Evolutionary conservation across 2,888 invertebrate genomes (phyloP).

Genomic region (Ariolimax columbianus): DNA sequence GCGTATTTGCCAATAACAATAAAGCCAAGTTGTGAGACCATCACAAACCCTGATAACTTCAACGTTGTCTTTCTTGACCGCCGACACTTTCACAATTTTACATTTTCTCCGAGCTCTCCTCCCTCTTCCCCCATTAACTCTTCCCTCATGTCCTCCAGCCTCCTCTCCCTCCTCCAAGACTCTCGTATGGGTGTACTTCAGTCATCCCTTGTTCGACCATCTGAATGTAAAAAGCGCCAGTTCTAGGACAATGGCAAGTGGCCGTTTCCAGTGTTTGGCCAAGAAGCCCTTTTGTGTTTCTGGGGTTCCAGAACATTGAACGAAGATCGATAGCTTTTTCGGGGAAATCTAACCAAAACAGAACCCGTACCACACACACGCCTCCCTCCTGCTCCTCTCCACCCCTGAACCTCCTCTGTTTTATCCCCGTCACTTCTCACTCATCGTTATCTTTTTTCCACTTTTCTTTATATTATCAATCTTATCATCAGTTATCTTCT

Average conservation of each 20-base stretch:
- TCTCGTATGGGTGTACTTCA: not conserved
- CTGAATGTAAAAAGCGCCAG: slow-evolving; percentile 27
- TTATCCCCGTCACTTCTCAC: not conserved
- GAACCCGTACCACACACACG: not conserved
- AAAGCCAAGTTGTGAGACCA: not conserved
- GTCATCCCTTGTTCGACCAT: not conserved
- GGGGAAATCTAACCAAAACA: slow-evolving; percentile 38
- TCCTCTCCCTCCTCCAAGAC: not conserved
- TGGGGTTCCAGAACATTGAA: slow-evolving; percentile 39
- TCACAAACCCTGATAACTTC: not conserved
- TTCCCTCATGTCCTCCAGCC: not conserved
- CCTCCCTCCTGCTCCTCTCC: not conserved
- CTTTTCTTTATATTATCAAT: not conserved
- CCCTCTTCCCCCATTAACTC: not conserved
- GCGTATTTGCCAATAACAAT: not conserved
- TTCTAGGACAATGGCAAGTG: slow-evolving; percentile 37
- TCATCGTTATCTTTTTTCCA: not conserved
- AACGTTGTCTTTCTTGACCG: not conserved
- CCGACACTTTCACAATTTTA: not conserved
- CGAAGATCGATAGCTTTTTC: slow-evolving; percentile 34
- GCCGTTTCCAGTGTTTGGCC: slow-evolving; percentile 31
- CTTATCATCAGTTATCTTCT: not conserved
- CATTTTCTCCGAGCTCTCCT: not conserved
- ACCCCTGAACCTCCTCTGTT: not conserved
- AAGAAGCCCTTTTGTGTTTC: slow-evolving; percentile 28